These are phyloP conservation scores for Folsomia manolachei DNA, from an alignment of 2,888 invertebrate genomes.

Conservation along the genomic window DNA sequence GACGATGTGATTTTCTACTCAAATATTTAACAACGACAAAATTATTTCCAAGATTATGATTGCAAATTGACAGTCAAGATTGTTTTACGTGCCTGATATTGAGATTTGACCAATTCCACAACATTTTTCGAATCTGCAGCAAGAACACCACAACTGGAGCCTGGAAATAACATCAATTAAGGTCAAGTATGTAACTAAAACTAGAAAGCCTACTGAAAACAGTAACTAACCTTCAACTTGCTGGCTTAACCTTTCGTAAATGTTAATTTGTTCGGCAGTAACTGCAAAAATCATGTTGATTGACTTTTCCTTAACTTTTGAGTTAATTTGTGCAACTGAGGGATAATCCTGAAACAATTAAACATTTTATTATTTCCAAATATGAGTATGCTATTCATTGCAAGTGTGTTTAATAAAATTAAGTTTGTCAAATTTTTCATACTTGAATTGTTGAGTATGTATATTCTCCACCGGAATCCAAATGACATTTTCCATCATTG, in stretches of 20 bases:
- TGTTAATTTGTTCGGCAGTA: conserved; percentile 68
- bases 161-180: conserved; percentile 53
- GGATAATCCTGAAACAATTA: too few relatives aligned
- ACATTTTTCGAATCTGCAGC: conserved; percentile 93
- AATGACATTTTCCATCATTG: conserved; percentile 87
- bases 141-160: conserved; percentile 83
- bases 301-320: conserved; percentile 80
- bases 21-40: too few relatives aligned
- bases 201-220: too few relatives aligned
- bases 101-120: conserved; percentile 86
- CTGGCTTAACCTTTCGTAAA: conserved; percentile 77
- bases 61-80: background rate
- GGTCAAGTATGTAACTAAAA: too few relatives aligned
- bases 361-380: too few relatives aligned
- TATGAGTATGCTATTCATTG: too few relatives aligned
- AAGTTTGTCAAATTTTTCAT: too few relatives aligned
- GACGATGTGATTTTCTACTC: conserved; percentile 28
- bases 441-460: conserved; percentile 5
- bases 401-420: too few relatives aligned
- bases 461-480: conserved; percentile 62
- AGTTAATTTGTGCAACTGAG: conserved; percentile 79
- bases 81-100: conserved; percentile 81
- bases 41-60: background rate
- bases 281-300: conserved; percentile 98
- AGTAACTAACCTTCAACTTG: conserved; percentile 68